These are phyloP conservation scores for Philonicus albiceps DNA, from an alignment of 2,888 invertebrate genomes.

Conservation along the genomic window DNA sequence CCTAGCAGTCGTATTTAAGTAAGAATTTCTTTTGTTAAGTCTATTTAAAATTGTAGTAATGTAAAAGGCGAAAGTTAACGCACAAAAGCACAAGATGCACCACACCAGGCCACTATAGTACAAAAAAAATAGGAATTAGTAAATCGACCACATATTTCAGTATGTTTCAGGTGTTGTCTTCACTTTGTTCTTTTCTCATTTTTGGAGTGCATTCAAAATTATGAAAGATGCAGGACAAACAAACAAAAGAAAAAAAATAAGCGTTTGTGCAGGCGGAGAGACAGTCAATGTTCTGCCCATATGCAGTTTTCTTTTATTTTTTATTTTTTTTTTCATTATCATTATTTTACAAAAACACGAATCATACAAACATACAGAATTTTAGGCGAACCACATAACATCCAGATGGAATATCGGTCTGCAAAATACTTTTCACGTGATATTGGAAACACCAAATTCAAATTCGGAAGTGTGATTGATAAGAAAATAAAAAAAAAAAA, in stretches of 20 bases:
- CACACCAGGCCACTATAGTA: not conserved
- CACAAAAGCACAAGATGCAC: not conserved
- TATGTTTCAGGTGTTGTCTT: not conserved
- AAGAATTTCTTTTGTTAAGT: too few relatives aligned
- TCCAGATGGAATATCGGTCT: conserved; percentile 54
- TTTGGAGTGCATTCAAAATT: not conserved
- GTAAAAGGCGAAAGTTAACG: not conserved
- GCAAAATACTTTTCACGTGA: conserved; percentile 13
- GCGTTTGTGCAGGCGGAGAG: not conserved
- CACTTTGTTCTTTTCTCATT: not conserved
- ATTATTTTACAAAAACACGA: conserved; percentile 26
- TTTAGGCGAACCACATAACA: conserved; percentile 61
- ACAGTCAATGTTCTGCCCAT: conserved; percentile 10
- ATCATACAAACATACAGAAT: conserved; percentile 21
- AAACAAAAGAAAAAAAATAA: too few relatives aligned
- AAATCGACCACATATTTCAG: not conserved
- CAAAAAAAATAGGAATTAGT: too few relatives aligned
- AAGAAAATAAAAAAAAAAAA: not conserved
- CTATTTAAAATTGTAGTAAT: not conserved
- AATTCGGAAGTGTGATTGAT: not conserved
- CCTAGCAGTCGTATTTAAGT: too few relatives aligned
- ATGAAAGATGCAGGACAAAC: too few relatives aligned
- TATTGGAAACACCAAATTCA: conserved; percentile 15
- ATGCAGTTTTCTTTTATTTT: not conserved
- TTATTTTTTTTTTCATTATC: not conserved